Evolutionary conservation across 2,888 invertebrate genomes (phyloP).

Genomic region (Drosophila meridiana): DNA sequence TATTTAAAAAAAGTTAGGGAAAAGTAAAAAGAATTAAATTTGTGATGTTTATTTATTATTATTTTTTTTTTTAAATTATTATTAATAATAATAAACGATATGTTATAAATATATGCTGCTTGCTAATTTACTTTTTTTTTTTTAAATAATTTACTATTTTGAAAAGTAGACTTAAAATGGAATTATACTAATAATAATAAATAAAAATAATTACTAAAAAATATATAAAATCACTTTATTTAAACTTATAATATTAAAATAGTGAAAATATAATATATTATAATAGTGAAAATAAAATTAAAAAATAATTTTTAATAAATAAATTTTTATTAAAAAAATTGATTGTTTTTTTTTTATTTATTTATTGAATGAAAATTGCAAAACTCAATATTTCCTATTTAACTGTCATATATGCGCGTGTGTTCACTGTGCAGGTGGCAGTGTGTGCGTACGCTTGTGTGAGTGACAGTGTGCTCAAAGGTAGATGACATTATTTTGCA

Average conservation of each 20-base stretch:
- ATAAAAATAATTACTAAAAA: no score
- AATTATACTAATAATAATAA: no score
- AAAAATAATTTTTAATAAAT: no score
- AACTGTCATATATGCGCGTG: background rate
- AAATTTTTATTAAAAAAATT: no score
- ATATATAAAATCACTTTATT: no score
- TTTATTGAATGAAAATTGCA: background rate
- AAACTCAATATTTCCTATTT: background rate
- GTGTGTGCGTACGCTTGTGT: background rate
- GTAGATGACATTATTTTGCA: constrained; percentile 13
- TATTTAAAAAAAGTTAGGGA: background rate
- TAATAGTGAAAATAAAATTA: no score
- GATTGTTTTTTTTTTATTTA: background rate
- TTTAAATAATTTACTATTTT: background rate
- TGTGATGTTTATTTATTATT: background rate
- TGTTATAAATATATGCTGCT: no score
- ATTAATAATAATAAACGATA: no score
- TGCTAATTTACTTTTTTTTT: no score
- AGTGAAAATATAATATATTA: no score
- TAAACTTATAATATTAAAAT: no score
- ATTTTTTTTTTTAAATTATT: background rate
- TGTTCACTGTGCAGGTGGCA: constrained; percentile 12
- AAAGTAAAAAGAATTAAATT: background rate
- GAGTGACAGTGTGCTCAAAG: constrained; percentile 26
- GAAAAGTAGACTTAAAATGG: background rate